Evolutionary conservation across 2,888 invertebrate genomes (phyloP).

Genomic region (Syrista parreyssii): DNA sequence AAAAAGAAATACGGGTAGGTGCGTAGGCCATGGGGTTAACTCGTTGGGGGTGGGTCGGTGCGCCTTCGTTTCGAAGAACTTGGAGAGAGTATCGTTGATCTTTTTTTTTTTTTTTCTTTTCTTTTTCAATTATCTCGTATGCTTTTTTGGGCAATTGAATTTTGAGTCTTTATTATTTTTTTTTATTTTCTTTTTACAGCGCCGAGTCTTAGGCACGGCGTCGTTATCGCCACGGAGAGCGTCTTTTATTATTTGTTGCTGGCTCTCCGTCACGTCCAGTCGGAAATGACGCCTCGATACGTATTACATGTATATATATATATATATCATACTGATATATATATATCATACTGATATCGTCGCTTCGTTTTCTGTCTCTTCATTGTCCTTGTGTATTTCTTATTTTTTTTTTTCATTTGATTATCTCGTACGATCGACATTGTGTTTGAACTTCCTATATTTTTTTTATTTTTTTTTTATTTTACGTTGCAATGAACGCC

Average conservation of each 20-base stretch:
- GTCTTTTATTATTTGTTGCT: background rate
- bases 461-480: background rate
- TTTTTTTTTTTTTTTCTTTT: background rate
- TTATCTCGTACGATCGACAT: background rate
- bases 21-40: conserved; percentile 58
- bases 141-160: background rate
- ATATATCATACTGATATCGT: background rate
- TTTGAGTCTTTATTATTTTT: background rate
- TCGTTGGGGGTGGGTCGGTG: conserved; percentile 61
- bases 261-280: background rate
- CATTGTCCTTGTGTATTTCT: background rate
- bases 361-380: background rate
- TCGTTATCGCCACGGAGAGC: background rate
- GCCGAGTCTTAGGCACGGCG: background rate
- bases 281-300: no score
- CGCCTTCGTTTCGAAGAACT: conserved; percentile 35
- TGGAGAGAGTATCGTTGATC: background rate
- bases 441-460: background rate
- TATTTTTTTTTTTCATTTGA: background rate
- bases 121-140: background rate
- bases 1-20: conserved; percentile 25
- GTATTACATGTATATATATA: background rate
- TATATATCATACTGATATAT: background rate
- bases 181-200: no score
- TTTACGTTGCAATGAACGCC: background rate